Evolutionary conservation across 2,888 invertebrate species (phyloP), one percentile per base, ranked within the genome.

Genomic region (Pelosia muscerda): DNA sequence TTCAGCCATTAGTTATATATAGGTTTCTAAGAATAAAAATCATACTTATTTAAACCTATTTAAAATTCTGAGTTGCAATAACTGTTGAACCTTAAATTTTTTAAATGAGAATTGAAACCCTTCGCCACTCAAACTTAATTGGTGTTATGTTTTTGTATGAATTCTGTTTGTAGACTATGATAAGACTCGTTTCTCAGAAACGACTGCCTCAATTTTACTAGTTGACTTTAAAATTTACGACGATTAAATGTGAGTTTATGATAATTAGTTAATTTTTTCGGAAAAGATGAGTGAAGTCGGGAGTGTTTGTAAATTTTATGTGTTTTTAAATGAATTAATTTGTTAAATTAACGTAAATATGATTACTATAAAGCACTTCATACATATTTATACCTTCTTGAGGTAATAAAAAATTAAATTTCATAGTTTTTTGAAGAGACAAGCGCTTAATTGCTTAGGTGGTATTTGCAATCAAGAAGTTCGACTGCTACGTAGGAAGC

Each of bases 101-200:
- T n/a, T n/a, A n/a, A n/a, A n/a, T n/a, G n/a, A n/a, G n/a, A n/a
- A n/a, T n/a, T n/a, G n/a, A n/a, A n/a, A n/a, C n/a, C n/a, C n/a
- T n/a, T n/a, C n/a, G n/a, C n/a, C n/a, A 22, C n/a, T 53, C 53
- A 22, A 22, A 22, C 22, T 23, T 23, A 23, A 23, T 54, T 54
- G 23, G 9, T 54, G 22, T 22, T 23, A 2, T 22, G 22, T 11
- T 3, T 11, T 54, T 54, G 8, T 11, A 54, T 55, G 25, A 26
- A 56, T 56, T 56, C 26, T 56, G 26, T 15, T 56, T 8, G 10
- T 56, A 13, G 25, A 25, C 54, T 22, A 4, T 23, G 22, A 22
- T 22, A 54, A 69, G 75, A 69, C 60, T n/a, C 62, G 23, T 71
- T 80, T 75, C 73, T 68, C 60, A 62, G 70, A 75, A 79, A 69